phyloP scores from a whole-genome alignment of 2,113 vertebrate genomes.

The Triplophysa tibetana region DNA sequence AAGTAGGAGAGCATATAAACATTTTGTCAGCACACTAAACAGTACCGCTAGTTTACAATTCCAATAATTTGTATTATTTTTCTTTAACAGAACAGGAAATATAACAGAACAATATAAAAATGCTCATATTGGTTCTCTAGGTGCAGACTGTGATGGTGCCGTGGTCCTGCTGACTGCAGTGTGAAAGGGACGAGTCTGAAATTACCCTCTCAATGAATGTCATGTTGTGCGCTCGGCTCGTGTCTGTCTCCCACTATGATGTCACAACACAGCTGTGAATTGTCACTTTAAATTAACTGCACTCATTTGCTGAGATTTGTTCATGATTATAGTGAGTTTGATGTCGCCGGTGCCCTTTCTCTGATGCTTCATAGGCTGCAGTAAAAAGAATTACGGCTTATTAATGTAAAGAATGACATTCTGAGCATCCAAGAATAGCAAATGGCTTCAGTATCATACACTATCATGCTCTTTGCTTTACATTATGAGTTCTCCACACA shows the following conservation, averaged over 20 bases:
- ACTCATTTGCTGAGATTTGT: constrained; percentile 18
- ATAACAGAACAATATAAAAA: no score
- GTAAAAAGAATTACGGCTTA: background rate
- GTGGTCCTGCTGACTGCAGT: constrained; percentile 9
- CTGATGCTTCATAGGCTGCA: background rate
- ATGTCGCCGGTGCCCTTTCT: constrained; percentile 5
- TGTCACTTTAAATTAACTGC: constrained; percentile 6
- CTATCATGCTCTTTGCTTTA: background rate
- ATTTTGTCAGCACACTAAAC: no score
- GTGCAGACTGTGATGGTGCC: no score
- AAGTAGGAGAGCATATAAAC: no score
- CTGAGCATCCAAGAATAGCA: background rate
- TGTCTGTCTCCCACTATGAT: background rate
- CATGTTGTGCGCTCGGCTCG: background rate
- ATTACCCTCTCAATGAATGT: constrained; percentile 24
- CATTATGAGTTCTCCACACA: no score
- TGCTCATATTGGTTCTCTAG: background rate
- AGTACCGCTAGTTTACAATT: no score
- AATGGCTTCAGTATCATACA: background rate
- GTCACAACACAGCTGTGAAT: constrained; percentile 29
- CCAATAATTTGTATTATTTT: no score
- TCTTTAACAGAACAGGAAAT: no score
- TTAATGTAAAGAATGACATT: constrained; percentile 6
- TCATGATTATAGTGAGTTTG: background rate
- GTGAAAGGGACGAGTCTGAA: background rate